A percentile compares a stretch with the other conserved stretches of the same genome.
These are phyloP conservation scores for Pangasius macronema DNA, from an alignment of 2,797 vertebrate species.

Conservation along the genomic window DNA sequence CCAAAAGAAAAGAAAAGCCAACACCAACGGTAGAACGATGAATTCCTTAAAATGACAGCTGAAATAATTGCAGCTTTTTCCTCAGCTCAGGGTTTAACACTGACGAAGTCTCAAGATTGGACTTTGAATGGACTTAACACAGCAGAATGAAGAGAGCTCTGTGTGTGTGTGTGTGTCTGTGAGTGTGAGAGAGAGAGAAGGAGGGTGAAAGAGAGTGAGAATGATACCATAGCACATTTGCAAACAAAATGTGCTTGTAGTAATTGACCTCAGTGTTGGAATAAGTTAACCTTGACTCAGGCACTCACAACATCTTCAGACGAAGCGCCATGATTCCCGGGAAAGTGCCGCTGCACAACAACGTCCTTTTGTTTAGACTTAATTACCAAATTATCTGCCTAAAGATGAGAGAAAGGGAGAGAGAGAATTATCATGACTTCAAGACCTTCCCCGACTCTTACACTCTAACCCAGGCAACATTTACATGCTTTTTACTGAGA, in stretches of 20 bases:
- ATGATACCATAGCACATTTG: slow-evolving; percentile 45
- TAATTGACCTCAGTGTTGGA: slow-evolving; percentile 54
- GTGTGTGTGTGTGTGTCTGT: neutral
- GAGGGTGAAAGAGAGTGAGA: slow-evolving; percentile 11
- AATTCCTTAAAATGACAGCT: neutral
- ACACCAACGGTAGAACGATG: neutral
- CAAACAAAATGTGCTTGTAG: slow-evolving; percentile 50
- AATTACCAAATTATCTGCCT: slow-evolving; percentile 44
- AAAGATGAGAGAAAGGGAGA: slow-evolving; percentile 20
- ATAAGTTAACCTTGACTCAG: slow-evolving; percentile 55
- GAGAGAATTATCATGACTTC: slow-evolving; percentile 34
- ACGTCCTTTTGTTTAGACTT: slow-evolving; percentile 40
- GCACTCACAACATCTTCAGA: slow-evolving; percentile 45
- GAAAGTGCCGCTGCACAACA: slow-evolving; percentile 35
- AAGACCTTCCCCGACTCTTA: slow-evolving; percentile 27
- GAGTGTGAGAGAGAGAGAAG: neutral
- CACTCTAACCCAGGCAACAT: neutral
- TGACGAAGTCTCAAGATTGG: slow-evolving; percentile 25
- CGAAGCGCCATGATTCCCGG: slow-evolving; percentile 17
- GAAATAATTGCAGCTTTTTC: neutral
- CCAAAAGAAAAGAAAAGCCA: neutral
- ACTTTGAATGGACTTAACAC: slow-evolving; percentile 19
- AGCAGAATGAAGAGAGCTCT: slow-evolving; percentile 4
- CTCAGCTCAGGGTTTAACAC: neutral
- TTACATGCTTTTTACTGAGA: slow-evolving; percentile 34